Conservation (phyloP, 2,113 vertebrate genomes). For the Colistium nudipinnis region DNA sequence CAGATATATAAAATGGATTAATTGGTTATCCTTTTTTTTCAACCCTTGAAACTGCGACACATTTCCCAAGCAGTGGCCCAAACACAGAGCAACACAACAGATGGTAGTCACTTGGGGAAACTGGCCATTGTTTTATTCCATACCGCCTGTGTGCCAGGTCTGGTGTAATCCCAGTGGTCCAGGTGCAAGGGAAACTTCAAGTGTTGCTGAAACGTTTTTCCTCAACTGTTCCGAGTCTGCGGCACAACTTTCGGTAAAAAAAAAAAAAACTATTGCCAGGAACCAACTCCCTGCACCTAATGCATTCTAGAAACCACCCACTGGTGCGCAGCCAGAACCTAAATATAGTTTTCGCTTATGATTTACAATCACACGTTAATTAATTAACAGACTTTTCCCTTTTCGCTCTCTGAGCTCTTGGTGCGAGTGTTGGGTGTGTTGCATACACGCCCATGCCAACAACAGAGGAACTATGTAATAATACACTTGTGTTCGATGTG, state of each 20-base stretch:
- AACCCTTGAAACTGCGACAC: conserved; percentile 2
- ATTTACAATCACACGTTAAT: conserved; percentile 18
- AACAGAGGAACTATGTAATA: conserved; percentile 32
- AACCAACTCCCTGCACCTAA: conserved; percentile 4
- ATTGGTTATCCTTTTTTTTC: neutral
- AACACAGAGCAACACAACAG: neutral
- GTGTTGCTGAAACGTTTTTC: conserved; percentile 17
- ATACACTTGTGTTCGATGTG: conserved; percentile 31
- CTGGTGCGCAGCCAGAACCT: conserved; percentile 4
- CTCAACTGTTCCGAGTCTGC: neutral
- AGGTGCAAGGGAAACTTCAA: no score
- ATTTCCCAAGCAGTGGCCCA: neutral
- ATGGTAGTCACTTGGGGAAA: conserved; percentile 2
- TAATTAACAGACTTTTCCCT: neutral
- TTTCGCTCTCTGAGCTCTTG: neutral
- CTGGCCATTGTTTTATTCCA: neutral
- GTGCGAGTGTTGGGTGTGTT: neutral
- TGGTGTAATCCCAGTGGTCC: no score
- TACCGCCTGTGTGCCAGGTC: neutral
- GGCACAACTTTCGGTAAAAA: conserved; percentile 12
- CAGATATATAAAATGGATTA: neutral
- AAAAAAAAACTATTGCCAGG: no score
- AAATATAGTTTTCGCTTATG: conserved; percentile 13
- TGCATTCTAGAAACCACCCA: conserved; percentile 9
- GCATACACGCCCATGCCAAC: conserved; percentile 43